These are phyloP conservation scores for Pogonophryne albipinna DNA, from an alignment of 2,797 vertebrate genomes.

Conservation along the genomic window DNA sequence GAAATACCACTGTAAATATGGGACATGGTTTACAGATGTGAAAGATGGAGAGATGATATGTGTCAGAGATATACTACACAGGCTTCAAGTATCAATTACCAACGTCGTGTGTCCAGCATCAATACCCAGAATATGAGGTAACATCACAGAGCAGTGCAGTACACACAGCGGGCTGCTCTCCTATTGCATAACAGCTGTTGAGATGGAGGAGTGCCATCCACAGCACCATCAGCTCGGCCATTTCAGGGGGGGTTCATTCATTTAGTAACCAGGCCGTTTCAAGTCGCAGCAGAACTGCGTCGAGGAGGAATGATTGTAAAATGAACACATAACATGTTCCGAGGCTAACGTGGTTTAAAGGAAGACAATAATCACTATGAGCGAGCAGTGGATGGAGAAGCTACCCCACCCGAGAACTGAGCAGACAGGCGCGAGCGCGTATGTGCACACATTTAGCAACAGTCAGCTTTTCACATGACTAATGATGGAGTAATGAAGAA, in stretches of 20 bases:
- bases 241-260: conserved; percentile 48
- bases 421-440: conserved; percentile 18
- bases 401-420: conserved; percentile 68
- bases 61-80: neutral
- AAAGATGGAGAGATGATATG: neutral
- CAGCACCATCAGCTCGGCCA: conserved; percentile 57
- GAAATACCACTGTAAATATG: neutral
- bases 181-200: conserved; percentile 80
- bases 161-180: conserved; percentile 59
- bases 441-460: conserved; percentile 3
- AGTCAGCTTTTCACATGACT: conserved; percentile 12
- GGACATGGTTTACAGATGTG: neutral
- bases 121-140: neutral
- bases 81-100: neutral
- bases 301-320: neutral
- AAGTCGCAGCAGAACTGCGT: neutral
- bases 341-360: neutral
- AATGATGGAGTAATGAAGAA: neutral
- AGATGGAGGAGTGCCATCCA: conserved; percentile 67
- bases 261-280: neutral
- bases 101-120: too few relatives aligned
- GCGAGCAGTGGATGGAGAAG: conserved; percentile 28
- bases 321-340: rapidly evolving
- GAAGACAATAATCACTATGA: neutral
- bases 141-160: conserved; percentile 42